Evolutionary conservation across 2,888 invertebrate genomes (phyloP).

Genomic region (Iphiclides podalirius): DNA sequence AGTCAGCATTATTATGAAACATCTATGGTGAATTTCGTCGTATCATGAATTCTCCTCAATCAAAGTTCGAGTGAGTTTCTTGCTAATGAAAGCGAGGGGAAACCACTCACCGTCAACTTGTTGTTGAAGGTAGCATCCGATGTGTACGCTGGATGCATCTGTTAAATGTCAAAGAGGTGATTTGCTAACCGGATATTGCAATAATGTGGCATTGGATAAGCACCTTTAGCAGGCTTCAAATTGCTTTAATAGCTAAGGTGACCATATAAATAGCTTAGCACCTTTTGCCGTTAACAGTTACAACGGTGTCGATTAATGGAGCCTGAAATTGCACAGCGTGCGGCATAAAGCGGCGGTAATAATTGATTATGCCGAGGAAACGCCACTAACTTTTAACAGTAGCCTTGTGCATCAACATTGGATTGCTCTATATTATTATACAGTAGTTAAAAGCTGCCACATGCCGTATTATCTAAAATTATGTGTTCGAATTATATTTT

Average conservation of each 20-base stretch:
- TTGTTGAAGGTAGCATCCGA: constrained; percentile 28
- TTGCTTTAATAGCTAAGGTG: neutral
- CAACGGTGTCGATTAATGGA: neutral
- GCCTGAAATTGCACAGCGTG: neutral
- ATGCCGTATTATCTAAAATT: too few species aligned
- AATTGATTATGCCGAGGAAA: too few species aligned
- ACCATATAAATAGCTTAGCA: neutral
- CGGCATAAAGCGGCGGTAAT: neutral
- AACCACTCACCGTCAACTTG: constrained; percentile 17
- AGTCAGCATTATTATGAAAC: too few species aligned
- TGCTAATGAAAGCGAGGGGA: constrained; percentile 29
- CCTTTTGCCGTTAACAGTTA: neutral
- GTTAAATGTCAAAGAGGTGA: constrained; percentile 14
- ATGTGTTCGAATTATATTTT: too few species aligned
- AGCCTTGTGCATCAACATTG: too few species aligned
- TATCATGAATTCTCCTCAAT: too few species aligned
- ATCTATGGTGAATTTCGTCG: too few species aligned
- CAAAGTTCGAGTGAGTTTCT: constrained; percentile 29
- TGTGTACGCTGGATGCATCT: constrained; percentile 22
- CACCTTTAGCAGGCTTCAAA: constrained; percentile 3
- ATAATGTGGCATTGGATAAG: neutral
- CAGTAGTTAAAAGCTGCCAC: too few species aligned
- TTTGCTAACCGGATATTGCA: neutral
- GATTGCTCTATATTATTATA: too few species aligned
- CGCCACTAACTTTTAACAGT: too few species aligned